Evolutionary conservation across 1,140 invertebrate species (phyloP).

Genomic region (Drosophila gunungcola): DNA sequence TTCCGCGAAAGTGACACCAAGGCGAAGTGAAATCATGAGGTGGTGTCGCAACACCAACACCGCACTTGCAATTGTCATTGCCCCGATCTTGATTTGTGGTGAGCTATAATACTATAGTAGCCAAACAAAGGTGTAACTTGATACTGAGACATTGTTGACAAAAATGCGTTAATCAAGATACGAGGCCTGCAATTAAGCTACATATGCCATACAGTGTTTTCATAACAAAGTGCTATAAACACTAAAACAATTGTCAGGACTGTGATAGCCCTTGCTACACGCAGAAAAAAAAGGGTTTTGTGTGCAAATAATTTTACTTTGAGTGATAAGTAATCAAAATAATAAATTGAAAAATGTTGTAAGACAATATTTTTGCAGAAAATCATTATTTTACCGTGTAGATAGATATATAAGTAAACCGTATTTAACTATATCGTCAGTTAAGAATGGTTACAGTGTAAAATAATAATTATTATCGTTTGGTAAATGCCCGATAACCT

Average conservation of each 20-base stretch:
- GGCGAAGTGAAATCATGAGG: slow-evolving; percentile 26
- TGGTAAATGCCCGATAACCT: slow-evolving; percentile 10
- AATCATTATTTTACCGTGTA: too few relatives aligned
- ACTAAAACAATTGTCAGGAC: slow-evolving; percentile 28
- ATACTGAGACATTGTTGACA: slow-evolving; percentile 4
- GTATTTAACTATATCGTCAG: neutral
- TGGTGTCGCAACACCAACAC: slow-evolving; percentile 10
- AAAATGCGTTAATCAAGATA: slow-evolving; percentile 34
- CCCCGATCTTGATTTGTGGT: slow-evolving; percentile 55
- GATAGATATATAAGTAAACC: neutral
- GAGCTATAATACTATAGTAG: slow-evolving; percentile 14
- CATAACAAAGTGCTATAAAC: slow-evolving; percentile 17
- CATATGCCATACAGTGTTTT: slow-evolving; percentile 8
- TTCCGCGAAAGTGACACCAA: slow-evolving; percentile 22
- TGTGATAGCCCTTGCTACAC: slow-evolving; percentile 6
- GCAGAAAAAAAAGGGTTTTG: neutral
- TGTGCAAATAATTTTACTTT: too few relatives aligned
- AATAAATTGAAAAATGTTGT: too few relatives aligned
- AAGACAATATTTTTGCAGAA: too few relatives aligned
- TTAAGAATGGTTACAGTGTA: neutral
- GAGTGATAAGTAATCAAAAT: too few relatives aligned
- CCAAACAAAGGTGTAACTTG: slow-evolving; percentile 11
- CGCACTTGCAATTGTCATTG: slow-evolving; percentile 9
- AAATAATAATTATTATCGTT: slow-evolving; percentile 2
- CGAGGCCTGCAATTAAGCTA: slow-evolving; percentile 5